A percentile compares a stretch with the other conserved stretches of the same genome.
Evolutionary conservation across 1,140 invertebrate genomes (phyloP).

Genomic region (Cepaea nemoralis): DNA sequence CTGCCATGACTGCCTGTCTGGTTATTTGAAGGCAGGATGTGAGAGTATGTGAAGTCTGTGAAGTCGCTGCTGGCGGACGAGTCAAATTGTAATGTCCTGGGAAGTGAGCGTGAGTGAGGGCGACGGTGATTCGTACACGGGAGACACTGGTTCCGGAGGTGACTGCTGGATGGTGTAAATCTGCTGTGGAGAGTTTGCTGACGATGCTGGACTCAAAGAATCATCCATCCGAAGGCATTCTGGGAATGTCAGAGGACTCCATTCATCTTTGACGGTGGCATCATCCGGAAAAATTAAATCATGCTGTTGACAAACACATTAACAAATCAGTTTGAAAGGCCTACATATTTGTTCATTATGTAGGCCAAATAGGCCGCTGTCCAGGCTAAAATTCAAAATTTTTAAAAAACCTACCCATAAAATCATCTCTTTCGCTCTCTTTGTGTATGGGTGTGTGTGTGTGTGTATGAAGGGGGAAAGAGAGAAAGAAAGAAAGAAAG

Average conservation of each 20-base stretch:
- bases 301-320: slow-evolving; percentile 16
- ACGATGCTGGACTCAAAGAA: neutral
- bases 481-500: too few species aligned
- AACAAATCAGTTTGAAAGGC: too few species aligned
- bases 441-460: too few species aligned
- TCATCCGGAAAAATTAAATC: neutral
- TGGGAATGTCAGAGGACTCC: neutral
- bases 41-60: neutral
- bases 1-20: neutral
- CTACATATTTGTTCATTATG: too few species aligned
- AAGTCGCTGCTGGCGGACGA: neutral
- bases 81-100: neutral
- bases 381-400: too few species aligned
- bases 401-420: too few species aligned
- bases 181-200: neutral
- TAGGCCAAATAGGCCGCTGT: too few species aligned
- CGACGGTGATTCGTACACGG: neutral
- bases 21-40: neutral
- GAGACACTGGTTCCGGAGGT: neutral
- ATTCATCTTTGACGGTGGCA: slow-evolving; percentile 22
- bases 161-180: neutral
- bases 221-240: neutral
- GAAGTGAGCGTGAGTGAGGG: neutral
- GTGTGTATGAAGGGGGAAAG: too few species aligned
- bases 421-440: too few species aligned